Evolutionary conservation across 2,113 vertebrate genomes (phyloP).

Genomic region (Lanius ludovicianus): DNA sequence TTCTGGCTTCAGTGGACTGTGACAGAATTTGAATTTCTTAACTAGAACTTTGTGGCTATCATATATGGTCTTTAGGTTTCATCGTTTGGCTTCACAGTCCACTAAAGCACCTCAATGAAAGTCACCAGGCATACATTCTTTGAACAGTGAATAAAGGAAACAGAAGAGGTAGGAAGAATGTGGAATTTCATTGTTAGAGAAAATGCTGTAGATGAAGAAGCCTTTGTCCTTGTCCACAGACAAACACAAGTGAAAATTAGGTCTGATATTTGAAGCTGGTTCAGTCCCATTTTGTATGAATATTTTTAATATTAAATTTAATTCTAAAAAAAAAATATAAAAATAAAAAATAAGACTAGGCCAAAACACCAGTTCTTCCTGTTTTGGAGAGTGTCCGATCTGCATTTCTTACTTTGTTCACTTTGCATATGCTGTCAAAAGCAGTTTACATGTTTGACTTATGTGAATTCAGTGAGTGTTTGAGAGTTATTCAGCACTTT

Average conservation of each 20-base stretch:
- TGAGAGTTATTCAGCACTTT: not conserved
- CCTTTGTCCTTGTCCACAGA: not conserved
- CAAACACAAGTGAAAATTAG: not conserved
- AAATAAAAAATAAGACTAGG: not conserved
- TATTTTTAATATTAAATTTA: not conserved
- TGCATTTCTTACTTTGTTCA: not conserved
- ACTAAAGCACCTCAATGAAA: fast-evolving
- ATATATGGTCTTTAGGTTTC: not conserved
- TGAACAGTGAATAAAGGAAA: not conserved
- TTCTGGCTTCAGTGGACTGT: not conserved
- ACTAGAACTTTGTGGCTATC: not conserved
- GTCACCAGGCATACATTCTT: not conserved
- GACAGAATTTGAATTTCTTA: not conserved
- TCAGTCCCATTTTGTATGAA: not conserved
- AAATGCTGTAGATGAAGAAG: not conserved
- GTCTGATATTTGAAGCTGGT: not conserved
- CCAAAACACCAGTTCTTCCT: not conserved
- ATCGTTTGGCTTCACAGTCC: not conserved
- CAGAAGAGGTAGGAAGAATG: not conserved
- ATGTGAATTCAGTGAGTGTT: not conserved
- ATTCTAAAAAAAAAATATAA: not conserved
- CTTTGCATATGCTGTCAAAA: not conserved
- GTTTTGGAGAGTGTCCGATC: not conserved
- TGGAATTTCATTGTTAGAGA: not conserved
- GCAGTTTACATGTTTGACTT: not conserved